Evolutionary conservation across 2,888 invertebrate species (phyloP).

Genomic region (Polyommatus iphigenia): DNA sequence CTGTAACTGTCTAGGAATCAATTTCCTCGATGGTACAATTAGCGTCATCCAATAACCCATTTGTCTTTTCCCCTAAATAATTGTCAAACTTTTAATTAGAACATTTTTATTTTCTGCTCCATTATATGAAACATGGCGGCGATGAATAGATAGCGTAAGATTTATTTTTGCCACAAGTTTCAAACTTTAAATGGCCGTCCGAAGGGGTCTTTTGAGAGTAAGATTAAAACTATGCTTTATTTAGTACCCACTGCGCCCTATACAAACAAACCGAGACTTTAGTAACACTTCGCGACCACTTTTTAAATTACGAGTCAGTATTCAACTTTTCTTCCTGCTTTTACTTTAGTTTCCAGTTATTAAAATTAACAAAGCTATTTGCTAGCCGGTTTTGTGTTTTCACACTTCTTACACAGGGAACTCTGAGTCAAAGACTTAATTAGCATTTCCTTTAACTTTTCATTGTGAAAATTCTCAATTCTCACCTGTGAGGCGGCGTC

Average conservation of each 20-base stretch:
- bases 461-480: slow-evolving; percentile 39
- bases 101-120: slow-evolving; percentile 39
- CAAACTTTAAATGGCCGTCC: slow-evolving; percentile 45
- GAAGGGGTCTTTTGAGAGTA: slow-evolving; percentile 42
- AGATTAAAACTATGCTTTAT: slow-evolving; percentile 41
- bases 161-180: slow-evolving; percentile 42
- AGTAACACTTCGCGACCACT: background rate
- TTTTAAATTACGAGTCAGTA: background rate
- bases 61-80: slow-evolving; percentile 33
- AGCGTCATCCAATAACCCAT: background rate
- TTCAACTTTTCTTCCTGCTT: slow-evolving; percentile 11
- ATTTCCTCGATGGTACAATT: background rate
- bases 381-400: too few species aligned
- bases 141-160: slow-evolving; percentile 38
- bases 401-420: background rate
- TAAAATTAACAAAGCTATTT: background rate
- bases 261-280: background rate
- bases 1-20: too few species aligned
- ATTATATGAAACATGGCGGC: slow-evolving; percentile 30
- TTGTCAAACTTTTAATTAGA: slow-evolving; percentile 38
- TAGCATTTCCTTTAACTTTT: slow-evolving; percentile 17
- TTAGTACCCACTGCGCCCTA: slow-evolving; percentile 33
- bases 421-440: background rate
- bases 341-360: background rate
- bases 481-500: slow-evolving; percentile 86